Evolutionary conservation across 2,797 vertebrate genomes (phyloP).

Genomic region (Simalia tracyae): DNA sequence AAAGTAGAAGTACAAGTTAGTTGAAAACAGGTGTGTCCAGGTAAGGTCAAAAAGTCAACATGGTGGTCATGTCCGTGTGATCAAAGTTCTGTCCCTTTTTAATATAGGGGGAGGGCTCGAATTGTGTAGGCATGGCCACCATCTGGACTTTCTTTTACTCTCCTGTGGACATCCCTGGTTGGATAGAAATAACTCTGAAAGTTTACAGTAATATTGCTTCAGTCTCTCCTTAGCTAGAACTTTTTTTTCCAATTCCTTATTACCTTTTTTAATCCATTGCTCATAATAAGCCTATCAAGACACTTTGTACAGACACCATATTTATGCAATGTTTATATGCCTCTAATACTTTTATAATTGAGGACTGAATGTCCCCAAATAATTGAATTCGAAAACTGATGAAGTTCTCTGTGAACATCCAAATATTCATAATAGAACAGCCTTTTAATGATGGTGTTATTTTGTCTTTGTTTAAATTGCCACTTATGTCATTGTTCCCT

Average conservation of each 20-base stretch:
- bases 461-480: background rate
- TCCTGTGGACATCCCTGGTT: background rate
- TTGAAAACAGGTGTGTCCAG: background rate
- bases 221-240: constrained; percentile 43
- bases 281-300: constrained; percentile 23
- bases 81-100: background rate
- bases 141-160: background rate
- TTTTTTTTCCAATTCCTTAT: constrained; percentile 56
- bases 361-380: constrained; percentile 27
- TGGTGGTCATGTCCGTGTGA: background rate
- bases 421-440: constrained; percentile 27
- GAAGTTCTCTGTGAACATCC: background rate
- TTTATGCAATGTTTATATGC: constrained; percentile 41
- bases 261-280: constrained; percentile 55
- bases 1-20: background rate
- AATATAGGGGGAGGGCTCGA: background rate
- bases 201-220: constrained; percentile 19
- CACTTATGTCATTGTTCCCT: constrained; percentile 18
- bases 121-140: background rate
- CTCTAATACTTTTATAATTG: constrained; percentile 38
- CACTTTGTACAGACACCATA: constrained; percentile 33
- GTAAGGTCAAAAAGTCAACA: background rate
- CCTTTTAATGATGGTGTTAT: constrained; percentile 24
- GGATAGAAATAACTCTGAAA: background rate
- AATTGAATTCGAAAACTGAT: constrained; percentile 7